Evolutionary conservation across 1,140 invertebrate genomes (phyloP).

Genomic region (Capitella teleta): DNA sequence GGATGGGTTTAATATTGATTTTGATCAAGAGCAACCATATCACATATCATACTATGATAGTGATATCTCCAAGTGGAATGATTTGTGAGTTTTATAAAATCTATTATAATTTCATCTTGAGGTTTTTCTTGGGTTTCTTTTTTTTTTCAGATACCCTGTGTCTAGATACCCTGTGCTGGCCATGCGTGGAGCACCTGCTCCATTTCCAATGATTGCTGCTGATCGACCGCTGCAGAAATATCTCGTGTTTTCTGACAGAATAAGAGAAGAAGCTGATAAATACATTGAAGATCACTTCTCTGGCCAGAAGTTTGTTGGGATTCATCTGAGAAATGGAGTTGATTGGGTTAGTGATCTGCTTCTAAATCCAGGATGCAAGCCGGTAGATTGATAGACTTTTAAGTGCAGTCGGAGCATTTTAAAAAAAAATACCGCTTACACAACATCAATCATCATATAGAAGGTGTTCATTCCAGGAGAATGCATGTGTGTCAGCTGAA

Average conservation of each 20-base stretch:
- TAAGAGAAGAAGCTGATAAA: conserved; percentile 54
- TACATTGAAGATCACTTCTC: conserved; percentile 67
- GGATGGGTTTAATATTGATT: conserved; percentile 81
- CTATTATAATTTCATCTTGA: neutral
- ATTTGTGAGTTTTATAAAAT: neutral
- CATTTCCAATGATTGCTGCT: conserved; percentile 79
- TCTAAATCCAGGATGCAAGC: no score
- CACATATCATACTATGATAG: conserved; percentile 70
- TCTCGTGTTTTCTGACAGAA: conserved; percentile 65
- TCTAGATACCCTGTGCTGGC: conserved; percentile 56
- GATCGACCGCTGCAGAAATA: conserved; percentile 74
- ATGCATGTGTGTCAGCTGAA: conserved; percentile 74
- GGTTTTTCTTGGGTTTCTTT: neutral
- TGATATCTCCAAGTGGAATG: conserved; percentile 13
- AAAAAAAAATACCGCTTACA: no score
- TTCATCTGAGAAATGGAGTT: conserved; percentile 87
- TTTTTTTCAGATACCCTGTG: conserved; percentile 55
- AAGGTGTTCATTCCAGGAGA: conserved; percentile 45
- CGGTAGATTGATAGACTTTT: no score
- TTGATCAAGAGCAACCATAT: conserved; percentile 78
- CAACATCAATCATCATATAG: neutral
- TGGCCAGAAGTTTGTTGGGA: conserved; percentile 67
- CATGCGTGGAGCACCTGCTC: conserved; percentile 74
- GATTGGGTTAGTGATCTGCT: conserved; percentile 84
- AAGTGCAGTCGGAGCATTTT: no score